These are phyloP conservation scores for Echinarachnius parma DNA, from an alignment of 53 echinoderm and acorn worm species.

Conservation along the genomic window DNA sequence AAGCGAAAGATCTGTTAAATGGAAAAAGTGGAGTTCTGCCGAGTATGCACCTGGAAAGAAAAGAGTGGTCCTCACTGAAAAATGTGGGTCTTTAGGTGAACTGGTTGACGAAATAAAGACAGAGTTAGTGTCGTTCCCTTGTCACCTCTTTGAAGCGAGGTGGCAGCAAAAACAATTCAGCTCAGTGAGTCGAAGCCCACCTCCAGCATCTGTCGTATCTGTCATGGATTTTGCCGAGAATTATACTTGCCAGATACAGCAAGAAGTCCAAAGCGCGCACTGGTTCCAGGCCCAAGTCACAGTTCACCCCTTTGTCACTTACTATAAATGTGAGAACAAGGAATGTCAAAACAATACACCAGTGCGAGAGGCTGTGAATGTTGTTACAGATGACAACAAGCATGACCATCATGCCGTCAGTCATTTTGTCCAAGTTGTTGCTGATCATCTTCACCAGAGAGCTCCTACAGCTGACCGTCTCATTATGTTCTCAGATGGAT, in stretches of 20 bases:
- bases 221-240: conserved; percentile 47
- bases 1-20: not conserved
- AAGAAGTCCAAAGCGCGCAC: conserved; percentile 51
- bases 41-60: not conserved
- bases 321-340: conserved; percentile 25
- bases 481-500: conserved; percentile 52
- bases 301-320: conserved; percentile 42
- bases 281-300: conserved; percentile 22
- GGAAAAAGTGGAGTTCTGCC: not conserved
- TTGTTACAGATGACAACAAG: conserved; percentile 24
- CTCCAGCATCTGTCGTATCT: conserved; percentile 5
- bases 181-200: not conserved
- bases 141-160: not conserved
- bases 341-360: conserved; percentile 1
- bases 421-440: conserved; percentile 12
- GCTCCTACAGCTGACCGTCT: conserved; percentile 11
- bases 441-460: conserved; percentile 12
- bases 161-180: not conserved
- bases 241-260: conserved; percentile 23
- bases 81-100: not conserved
- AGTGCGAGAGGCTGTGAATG: conserved; percentile 30
- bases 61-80: not conserved
- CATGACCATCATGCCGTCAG: conserved; percentile 33
- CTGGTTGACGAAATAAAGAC: conserved; percentile 7
- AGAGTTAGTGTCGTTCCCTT: not conserved